phyloP scores from a whole-genome alignment of 2,797 vertebrate species.

The Etheostoma nigrum region DNA sequence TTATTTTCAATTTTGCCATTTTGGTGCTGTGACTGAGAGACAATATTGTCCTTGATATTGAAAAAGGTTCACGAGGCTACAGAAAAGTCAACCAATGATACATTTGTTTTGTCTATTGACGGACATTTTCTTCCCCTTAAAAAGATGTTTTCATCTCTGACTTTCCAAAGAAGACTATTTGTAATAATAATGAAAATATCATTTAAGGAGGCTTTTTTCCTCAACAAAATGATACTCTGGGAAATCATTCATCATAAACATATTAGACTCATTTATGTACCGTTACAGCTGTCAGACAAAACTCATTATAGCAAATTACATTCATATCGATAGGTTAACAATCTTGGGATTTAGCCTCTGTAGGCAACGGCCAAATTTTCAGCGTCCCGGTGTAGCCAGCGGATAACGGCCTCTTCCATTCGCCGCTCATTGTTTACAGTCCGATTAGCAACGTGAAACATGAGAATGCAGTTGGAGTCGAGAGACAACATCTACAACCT shows the following conservation, averaged over 20 bases:
- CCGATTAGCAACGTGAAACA: too few species aligned
- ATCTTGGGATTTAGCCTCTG: too few species aligned
- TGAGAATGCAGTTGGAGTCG: too few species aligned
- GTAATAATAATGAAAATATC: conserved; percentile 14
- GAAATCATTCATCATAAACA: conserved; percentile 8
- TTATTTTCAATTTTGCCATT: neutral
- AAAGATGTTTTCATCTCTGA: neutral
- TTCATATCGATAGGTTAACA: neutral
- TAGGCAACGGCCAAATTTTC: too few species aligned
- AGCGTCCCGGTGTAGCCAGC: too few species aligned
- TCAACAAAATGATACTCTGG: neutral
- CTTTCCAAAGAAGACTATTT: neutral
- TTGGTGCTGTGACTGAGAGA: neutral
- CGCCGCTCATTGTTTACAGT: too few species aligned
- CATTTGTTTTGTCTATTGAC: neutral
- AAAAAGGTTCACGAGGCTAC: neutral
- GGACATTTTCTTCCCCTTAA: neutral
- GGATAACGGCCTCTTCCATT: too few species aligned
- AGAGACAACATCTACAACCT: too few species aligned
- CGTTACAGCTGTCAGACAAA: conserved; percentile 4
- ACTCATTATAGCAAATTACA: neutral
- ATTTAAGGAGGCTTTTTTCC: conserved; percentile 9
- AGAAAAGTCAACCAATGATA: conserved; percentile 1
- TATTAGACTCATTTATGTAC: neutral
- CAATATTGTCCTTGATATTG: neutral